Base-by-base conservation (phyloP, 2,113 vertebrate species). In the Rhea americana region DNA sequence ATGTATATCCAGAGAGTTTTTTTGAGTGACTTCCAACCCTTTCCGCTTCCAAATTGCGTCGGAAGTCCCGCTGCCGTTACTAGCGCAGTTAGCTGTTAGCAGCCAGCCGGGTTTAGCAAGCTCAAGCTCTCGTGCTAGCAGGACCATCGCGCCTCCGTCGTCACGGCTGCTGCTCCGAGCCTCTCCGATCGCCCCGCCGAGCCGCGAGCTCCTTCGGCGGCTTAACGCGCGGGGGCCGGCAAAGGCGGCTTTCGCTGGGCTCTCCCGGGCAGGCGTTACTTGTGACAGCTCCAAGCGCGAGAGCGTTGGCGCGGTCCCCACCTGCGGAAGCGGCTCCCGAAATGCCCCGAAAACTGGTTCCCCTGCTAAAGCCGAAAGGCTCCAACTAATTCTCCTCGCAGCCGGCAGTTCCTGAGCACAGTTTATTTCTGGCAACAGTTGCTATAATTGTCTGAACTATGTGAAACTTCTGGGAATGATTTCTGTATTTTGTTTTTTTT, bases 101-200 rank as follows among this genome's bases (percentile, higher is more conserved):
- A 21, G 78, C 62, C 3, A 28, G 37, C 16, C 1, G 1, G 12
- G 43, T 20, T 3, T 13, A 32, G 25, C 1, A 48, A 28, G 58
- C 3, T 20, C 1, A 48, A 28, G 58, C 3, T 20, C 51, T 61
- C 9, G 0, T 21, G 26, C 12, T 51, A 39, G 51, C 26, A 2
- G 37, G 37, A 18, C 25, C 8, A 1, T 62, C 0, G 11, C 13
- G 28, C 47, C 72, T 82, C 61, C 3, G 9, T 9, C 2, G 3
- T 18, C 41, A 35, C 2, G 0, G 4, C 9, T 4, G 3, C 1
- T 32, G 28, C 25, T 32, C 55, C 55, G 35, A 35, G 4, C 55
- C 50, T 7, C 9, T 25, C 53, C 5, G 32, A 30, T 21, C 37
- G 61, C 43, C 15, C 41, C 12, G 7, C 45, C 5, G 35, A 41